Evolutionary conservation across 2,797 vertebrate species (phyloP).

Genomic region (Agapornis canus): DNA sequence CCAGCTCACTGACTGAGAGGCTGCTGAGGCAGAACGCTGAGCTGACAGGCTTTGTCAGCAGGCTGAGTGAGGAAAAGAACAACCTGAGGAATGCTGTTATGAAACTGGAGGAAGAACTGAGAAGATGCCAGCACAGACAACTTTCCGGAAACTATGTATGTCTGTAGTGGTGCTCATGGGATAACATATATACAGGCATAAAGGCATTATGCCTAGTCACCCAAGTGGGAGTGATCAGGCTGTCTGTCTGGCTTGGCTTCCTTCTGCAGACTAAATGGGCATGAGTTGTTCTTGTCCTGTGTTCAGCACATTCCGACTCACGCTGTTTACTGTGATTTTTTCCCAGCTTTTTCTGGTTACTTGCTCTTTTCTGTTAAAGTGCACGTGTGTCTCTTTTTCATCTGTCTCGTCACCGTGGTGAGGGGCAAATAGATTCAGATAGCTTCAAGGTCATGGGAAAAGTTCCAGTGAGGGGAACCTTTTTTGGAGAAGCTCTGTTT

Average conservation of each 20-base stretch:
- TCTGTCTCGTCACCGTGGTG: not conserved
- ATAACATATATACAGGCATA: not conserved
- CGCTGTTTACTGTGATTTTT: not conserved
- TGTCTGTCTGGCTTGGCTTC: not conserved
- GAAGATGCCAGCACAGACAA: constrained; percentile 77
- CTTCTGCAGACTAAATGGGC: not conserved
- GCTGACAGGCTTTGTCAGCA: constrained; percentile 91
- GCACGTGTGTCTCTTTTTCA: not conserved
- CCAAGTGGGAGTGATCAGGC: not conserved
- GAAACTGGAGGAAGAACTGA: constrained; percentile 89
- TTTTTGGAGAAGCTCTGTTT: not conserved
- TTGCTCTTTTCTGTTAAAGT: not conserved
- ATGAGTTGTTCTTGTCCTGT: not conserved
- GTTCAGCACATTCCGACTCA: not conserved
- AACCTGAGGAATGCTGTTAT: constrained; percentile 88
- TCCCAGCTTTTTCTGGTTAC: not conserved
- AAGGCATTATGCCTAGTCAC: not conserved
- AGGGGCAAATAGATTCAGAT: not conserved
- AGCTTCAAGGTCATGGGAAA: not conserved
- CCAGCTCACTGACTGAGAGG: constrained; percentile 85
- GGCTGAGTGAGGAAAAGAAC: constrained; percentile 94
- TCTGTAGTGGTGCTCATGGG: not conserved
- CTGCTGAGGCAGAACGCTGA: constrained; percentile 94
- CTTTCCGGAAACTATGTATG: constrained; percentile 74
- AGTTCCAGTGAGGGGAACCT: not conserved